Base-by-base conservation (phyloP, 2,888 invertebrate genomes). In the Agrochola lota region DNA sequence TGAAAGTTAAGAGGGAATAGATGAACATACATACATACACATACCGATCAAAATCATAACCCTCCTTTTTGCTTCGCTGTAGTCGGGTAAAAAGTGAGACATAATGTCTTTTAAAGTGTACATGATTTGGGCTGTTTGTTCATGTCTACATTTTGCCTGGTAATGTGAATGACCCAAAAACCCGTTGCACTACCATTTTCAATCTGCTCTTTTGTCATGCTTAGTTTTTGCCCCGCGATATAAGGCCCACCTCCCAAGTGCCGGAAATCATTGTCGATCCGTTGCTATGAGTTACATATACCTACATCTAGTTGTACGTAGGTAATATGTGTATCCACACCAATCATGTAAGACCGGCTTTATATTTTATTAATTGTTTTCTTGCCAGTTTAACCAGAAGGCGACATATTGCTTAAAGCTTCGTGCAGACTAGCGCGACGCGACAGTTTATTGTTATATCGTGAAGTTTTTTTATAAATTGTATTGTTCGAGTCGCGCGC, bases 311-410 rank as follows among this genome's bases (percentile, higher is more conserved):
- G 17, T 52, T n/a, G 17, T 20, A 17, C 2, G 20, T 69, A 35
- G 35, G 35, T 35, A 35, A 17, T 12, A 49, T 49, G 6, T 17
- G 3, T n/a, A 62, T 71, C 1, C 55, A 55, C 15, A 46, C 3
- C 52, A 15, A 55, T n/a, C 30, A 40, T 17, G 9, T 9, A 57
- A 57, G 49, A 64, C 30, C 57, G 11, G 30, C 57, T 72, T 20
- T 40, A 59, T 11, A 30, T 68, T 40, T 71, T 43, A 2, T 71
- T 40, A 55, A 20, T 71, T 64, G 12, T 72, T 64, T 64, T 78
- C 55, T 40, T 78, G 64, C 1, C 20, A 20, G 63, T 64, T 57
- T 40, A 57, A 57, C 8, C 63, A 72, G n/a, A 57, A 80, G 57
- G 49, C 52, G 64, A 26, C 59, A 67, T 43, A 8, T 23, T 30